Conservation (phyloP, 2,888 invertebrate species). For the Gisinianus flammeolus region DNA sequence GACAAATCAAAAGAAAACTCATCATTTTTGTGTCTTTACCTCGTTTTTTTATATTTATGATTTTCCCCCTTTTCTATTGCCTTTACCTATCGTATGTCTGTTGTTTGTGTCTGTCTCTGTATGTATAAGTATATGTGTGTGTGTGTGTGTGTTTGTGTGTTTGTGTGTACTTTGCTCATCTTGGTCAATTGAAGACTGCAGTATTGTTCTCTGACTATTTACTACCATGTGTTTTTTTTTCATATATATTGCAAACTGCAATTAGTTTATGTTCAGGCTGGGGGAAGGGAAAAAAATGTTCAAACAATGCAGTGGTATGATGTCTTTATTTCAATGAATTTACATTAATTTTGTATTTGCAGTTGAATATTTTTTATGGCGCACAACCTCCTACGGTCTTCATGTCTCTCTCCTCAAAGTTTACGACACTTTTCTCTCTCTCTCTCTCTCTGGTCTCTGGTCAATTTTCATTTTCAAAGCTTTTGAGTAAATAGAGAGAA, state of each 20-base stretch:
- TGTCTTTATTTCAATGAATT: conserved; percentile 18
- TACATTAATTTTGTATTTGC: conserved; percentile 15
- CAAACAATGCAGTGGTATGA: conserved; percentile 1
- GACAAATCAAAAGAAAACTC: conserved; percentile 36
- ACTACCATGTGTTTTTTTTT: too few species aligned
- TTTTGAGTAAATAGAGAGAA: neutral
- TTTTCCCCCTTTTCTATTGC: conserved; percentile 2
- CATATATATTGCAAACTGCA: conserved; percentile 2
- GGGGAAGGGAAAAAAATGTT: neutral
- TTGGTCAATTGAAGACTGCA: too few species aligned
- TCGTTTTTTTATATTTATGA: conserved; percentile 18
- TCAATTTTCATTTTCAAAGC: neutral
- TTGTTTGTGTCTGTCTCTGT: neutral
- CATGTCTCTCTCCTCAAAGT: conserved; percentile 12
- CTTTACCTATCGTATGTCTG: conserved; percentile 24
- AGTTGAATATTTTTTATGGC: neutral
- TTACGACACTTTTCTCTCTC: conserved; percentile 5
- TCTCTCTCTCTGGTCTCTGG: neutral
- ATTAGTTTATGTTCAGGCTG: conserved; percentile 19
- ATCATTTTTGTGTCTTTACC: conserved; percentile 35
- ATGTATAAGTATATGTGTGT: neutral
- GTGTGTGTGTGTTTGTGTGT: too few species aligned
- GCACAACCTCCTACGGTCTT: neutral
- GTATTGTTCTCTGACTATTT: neutral
- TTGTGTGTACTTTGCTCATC: too few species aligned